Base-by-base conservation (phyloP, 2,888 invertebrate species). In the Apamea epomidion region DNA sequence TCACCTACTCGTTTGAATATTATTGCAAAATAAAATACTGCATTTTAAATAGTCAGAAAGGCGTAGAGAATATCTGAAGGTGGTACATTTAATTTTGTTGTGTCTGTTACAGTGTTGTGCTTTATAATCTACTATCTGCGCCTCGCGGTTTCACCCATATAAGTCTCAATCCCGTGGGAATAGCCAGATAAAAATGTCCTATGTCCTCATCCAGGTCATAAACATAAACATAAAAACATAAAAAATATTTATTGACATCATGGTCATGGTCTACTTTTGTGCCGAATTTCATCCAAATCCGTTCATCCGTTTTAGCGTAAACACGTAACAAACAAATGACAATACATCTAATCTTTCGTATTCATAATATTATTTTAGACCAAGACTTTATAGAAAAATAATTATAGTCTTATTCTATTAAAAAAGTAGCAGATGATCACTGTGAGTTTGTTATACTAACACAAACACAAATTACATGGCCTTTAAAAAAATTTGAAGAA, bases 1-100 rank as follows among this genome's bases (percentile, higher is more conserved):
- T 74, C 84, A 84, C 48, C 54, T 12, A 67, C 75, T 76, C 32
- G 77, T 58, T 79, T 60, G n/a, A 0, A 67, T 80, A 70, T 74
- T 70, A 62, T 70, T 42, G 12, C 29, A 45, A 73, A n/a, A 60
- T 45, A 60, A 84, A 60, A 64, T 16, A 60, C 8, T 45, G 32
- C 25, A 58, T 48, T 37, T n/a, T 29, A 51, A 73, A 73, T 58
- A 16, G 18, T 42, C 32, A 18, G 54, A 29, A 42, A 74, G 29
- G 7, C 12, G 29, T 32, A 42, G 25, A 51, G 8, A 6, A 37
- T 1, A 10, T 48, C 12, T 54, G 54, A 54, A 54, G 54, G 54
- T 54, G 54, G 54, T 42, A 29, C 16, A 62, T 81, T 48, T 58
- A n/a, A 45, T 64, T 32, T 37, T 25, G 25, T n/a, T 37, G 18